Conservation (phyloP, 2,113 vertebrate genomes). For the Lampris megalopsis region DNA sequence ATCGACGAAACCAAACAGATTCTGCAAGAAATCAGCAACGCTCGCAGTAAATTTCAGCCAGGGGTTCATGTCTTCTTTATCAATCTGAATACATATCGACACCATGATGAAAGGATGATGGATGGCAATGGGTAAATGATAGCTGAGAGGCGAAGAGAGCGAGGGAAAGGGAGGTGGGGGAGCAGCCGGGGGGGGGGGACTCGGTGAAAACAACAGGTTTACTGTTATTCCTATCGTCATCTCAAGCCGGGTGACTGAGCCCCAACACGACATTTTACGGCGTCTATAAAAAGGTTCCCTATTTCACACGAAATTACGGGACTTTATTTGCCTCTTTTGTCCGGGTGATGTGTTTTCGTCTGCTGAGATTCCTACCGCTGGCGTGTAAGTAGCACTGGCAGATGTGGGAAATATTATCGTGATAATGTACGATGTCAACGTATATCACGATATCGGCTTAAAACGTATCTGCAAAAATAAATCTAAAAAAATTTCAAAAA, state of each 20-base stretch:
- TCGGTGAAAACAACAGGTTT: slow-evolving; percentile 50
- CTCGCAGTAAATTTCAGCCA: slow-evolving; percentile 48
- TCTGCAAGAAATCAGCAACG: slow-evolving; percentile 18
- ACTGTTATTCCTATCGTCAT: slow-evolving; percentile 13
- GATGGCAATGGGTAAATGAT: slow-evolving; percentile 71
- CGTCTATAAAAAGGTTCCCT: slow-evolving; percentile 23
- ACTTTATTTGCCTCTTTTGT: too few species aligned
- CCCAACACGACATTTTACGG: slow-evolving; percentile 36
- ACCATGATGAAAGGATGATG: slow-evolving; percentile 73
- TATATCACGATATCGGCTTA: too few species aligned
- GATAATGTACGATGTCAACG: too few species aligned
- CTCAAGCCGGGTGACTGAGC: not conserved
- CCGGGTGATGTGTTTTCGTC: too few species aligned
- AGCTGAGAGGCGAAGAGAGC: slow-evolving; percentile 60
- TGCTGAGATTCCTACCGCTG: too few species aligned
- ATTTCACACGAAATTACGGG: too few species aligned
- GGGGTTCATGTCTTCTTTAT: slow-evolving; percentile 52
- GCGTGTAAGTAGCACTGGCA: too few species aligned
- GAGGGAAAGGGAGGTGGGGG: slow-evolving; percentile 27
- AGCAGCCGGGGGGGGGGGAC: slow-evolving; percentile 56
- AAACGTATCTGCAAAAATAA: too few species aligned
- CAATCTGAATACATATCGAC: slow-evolving; percentile 53
- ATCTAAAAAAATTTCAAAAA: too few species aligned
- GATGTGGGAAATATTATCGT: too few species aligned
- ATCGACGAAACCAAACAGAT: slow-evolving; percentile 10